Conservation (phyloP, 2,888 invertebrate species). For the Arrhopalites spinosus region DNA sequence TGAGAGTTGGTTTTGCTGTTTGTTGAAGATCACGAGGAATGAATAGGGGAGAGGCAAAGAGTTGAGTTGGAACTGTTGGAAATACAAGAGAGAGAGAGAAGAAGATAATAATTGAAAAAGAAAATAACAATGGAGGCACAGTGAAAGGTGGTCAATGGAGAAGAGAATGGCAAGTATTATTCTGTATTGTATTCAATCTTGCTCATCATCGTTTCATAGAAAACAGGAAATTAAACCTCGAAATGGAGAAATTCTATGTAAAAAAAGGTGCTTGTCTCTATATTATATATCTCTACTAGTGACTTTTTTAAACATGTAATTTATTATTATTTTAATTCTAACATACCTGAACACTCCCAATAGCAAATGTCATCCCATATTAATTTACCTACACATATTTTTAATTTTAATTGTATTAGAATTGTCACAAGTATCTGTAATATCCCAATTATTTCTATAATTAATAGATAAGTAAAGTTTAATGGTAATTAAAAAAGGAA, state of each 20-base stretch:
- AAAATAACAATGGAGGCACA: slow-evolving; percentile 34
- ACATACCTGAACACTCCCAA: too few species aligned
- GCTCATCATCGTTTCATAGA: slow-evolving; percentile 31
- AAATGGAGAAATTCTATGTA: slow-evolving; percentile 40
- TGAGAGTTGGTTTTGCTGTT: slow-evolving; percentile 24
- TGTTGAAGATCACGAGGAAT: slow-evolving; percentile 20
- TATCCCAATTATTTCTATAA: neutral
- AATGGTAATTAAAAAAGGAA: too few species aligned
- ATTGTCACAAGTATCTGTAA: too few species aligned
- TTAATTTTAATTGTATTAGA: too few species aligned
- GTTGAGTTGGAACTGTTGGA: slow-evolving; percentile 10
- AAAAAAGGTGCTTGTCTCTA: too few species aligned
- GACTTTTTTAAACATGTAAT: too few species aligned
- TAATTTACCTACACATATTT: too few species aligned
- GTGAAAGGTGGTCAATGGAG: slow-evolving; percentile 39
- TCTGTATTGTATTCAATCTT: slow-evolving; percentile 23
- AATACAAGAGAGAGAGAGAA: neutral
- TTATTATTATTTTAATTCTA: too few species aligned
- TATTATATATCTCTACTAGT: too few species aligned
- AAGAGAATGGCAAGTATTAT: slow-evolving; percentile 35
- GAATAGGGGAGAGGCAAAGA: slow-evolving; percentile 20
- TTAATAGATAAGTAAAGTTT: too few species aligned
- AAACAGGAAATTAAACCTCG: slow-evolving; percentile 41
- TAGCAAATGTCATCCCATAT: too few species aligned
- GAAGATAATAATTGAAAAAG: slow-evolving; percentile 4